phyloP scores from a whole-genome alignment of 2,797 vertebrate genomes.

The Streptopelia turtur region DNA sequence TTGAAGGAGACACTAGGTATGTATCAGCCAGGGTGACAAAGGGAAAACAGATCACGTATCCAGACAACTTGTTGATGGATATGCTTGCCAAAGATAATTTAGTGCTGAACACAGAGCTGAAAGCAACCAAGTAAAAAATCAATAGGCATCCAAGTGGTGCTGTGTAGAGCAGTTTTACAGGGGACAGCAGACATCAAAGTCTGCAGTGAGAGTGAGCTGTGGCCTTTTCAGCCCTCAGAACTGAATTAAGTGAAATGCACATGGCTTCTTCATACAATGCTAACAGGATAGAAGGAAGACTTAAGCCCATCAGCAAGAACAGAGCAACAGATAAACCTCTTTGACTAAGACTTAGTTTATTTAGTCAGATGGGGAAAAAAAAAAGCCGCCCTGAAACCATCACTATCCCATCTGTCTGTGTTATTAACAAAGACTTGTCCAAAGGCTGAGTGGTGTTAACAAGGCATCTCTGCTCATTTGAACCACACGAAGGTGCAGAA shows the following conservation, averaged over 20 bases:
- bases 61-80: constrained; percentile 65
- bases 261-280: constrained; percentile 67
- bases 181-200: constrained; percentile 65
- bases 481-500: constrained; percentile 22
- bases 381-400: constrained; percentile 30
- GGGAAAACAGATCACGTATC: not conserved
- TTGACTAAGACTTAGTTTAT: constrained; percentile 64
- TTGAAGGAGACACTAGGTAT: not conserved
- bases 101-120: constrained; percentile 36
- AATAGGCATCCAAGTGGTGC: constrained; percentile 46
- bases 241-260: constrained; percentile 55
- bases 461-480: constrained; percentile 47
- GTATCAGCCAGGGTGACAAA: not conserved
- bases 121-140: constrained; percentile 61
- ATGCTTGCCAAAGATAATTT: constrained; percentile 71
- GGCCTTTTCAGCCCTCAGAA: constrained; percentile 47
- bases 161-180: constrained; percentile 25
- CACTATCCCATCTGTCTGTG: constrained; percentile 67
- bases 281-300: constrained; percentile 70
- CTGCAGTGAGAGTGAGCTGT: constrained; percentile 53
- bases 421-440: constrained; percentile 60
- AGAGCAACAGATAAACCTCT: constrained; percentile 67
- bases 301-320: constrained; percentile 68
- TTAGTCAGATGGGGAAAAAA: constrained; percentile 51
- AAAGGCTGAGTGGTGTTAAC: constrained; percentile 58